Evolutionary conservation across 2,888 invertebrate species (phyloP).

Genomic region (Dynastes tityus): DNA sequence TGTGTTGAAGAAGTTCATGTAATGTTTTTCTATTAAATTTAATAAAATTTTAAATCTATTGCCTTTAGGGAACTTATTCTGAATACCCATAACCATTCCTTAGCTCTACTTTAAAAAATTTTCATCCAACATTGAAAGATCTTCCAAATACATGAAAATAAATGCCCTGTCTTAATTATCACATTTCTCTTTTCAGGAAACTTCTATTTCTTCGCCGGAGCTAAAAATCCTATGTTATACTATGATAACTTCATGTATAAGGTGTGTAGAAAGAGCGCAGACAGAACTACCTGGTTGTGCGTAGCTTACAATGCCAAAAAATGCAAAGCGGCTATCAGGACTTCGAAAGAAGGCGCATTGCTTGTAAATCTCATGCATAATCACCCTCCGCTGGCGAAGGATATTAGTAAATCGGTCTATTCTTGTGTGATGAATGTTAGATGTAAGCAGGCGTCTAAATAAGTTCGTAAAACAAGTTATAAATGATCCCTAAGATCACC

Average conservation of each 20-base stretch:
- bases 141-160: background rate
- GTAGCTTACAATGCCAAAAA: constrained; percentile 58
- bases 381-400: background rate
- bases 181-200: constrained; percentile 38
- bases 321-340: constrained; percentile 60
- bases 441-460: background rate
- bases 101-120: background rate
- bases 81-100: background rate
- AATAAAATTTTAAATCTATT: background rate
- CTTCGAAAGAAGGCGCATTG: constrained; percentile 53
- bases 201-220: constrained; percentile 55
- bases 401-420: constrained; percentile 4
- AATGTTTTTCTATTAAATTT: background rate
- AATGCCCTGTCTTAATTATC: background rate
- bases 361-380: constrained; percentile 16
- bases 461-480: background rate
- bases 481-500: no score
- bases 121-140: background rate
- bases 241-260: constrained; percentile 57
- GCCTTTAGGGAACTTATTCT: background rate
- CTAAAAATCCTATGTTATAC: constrained; percentile 58
- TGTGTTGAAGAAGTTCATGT: no score
- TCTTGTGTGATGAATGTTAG: constrained; percentile 16
- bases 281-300: constrained; percentile 60
- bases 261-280: constrained; percentile 54